phyloP scores from a whole-genome alignment of 2,888 invertebrate species.

The Limnephilus rhombicus region DNA sequence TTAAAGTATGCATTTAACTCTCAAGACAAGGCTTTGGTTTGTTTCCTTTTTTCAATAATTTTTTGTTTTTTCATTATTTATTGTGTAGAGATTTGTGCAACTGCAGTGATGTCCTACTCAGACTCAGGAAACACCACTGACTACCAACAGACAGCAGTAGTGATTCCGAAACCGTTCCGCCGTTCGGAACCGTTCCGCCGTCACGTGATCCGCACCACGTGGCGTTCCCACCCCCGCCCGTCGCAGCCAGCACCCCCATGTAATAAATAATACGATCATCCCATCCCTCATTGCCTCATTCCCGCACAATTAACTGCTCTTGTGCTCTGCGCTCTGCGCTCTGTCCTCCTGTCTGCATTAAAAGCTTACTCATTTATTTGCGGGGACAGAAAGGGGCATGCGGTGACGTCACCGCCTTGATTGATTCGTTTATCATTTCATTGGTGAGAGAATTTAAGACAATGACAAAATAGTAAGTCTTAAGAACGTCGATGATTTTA shows the following conservation, averaged over 20 bases:
- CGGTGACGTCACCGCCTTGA: neutral
- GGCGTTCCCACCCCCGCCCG: neutral
- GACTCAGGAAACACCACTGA: no score
- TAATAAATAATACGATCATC: neutral
- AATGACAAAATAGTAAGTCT: neutral
- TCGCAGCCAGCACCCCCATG: neutral
- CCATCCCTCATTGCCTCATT: neutral
- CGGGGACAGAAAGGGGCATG: neutral
- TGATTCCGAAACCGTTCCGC: neutral
- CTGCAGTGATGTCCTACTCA: neutral
- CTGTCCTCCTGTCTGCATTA: neutral
- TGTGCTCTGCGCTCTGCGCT: neutral
- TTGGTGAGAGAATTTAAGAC: neutral
- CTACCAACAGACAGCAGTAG: neutral
- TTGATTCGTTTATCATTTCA: neutral
- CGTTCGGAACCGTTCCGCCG: neutral
- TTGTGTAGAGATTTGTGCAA: neutral
- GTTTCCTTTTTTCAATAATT: no score
- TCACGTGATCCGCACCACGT: neutral
- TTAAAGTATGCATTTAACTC: no score
- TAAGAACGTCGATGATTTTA: no score
- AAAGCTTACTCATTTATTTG: neutral
- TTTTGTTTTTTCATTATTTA: neutral
- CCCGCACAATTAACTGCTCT: neutral
- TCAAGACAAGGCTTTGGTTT: no score